Conservation (phyloP, 2,113 vertebrate species). For the Nematolebias whitei region DNA sequence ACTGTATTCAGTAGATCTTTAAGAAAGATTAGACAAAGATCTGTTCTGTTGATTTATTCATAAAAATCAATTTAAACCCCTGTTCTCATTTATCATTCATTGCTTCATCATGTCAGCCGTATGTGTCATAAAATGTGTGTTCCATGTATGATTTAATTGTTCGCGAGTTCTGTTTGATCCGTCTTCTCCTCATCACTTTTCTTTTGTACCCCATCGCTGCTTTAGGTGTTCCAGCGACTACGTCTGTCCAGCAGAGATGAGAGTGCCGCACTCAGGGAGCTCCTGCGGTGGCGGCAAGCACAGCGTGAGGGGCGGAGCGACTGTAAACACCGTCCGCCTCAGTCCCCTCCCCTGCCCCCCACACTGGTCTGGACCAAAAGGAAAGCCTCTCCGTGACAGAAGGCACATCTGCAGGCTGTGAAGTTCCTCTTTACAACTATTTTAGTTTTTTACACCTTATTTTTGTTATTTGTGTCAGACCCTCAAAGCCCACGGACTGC, state of each 20-base stretch:
- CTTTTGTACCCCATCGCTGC: conserved; percentile 1
- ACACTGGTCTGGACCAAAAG: conserved; percentile 84
- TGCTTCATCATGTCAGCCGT: conserved; percentile 16
- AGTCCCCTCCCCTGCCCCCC: conserved; percentile 79
- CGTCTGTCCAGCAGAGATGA: conserved; percentile 84
- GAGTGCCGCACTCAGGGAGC: conserved; percentile 83
- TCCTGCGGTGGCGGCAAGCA: conserved; percentile 86
- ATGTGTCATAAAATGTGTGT: background rate
- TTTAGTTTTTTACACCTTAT: background rate
- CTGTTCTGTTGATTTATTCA: background rate
- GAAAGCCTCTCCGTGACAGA: conserved; percentile 78
- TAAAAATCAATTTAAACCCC: background rate
- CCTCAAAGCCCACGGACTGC: conserved; percentile 14
- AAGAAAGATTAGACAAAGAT: conserved; percentile 23
- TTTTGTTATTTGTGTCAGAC: conserved; percentile 13
- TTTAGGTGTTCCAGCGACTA: conserved; percentile 86
- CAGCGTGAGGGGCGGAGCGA: conserved; percentile 84
- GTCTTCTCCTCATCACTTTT: background rate
- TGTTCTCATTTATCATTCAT: conserved; percentile 10
- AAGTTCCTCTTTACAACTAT: conserved; percentile 12
- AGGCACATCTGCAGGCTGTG: background rate
- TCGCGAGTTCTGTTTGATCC: no score
- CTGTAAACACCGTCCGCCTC: conserved; percentile 81
- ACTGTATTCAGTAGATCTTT: background rate
- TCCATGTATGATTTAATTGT: conserved; percentile 1